Percentiles rank a stretch among this genome's conserved stretches.
These are phyloP conservation scores for Platypus cylindrus DNA, from an alignment of 2,888 invertebrate species.

Conservation along the genomic window DNA sequence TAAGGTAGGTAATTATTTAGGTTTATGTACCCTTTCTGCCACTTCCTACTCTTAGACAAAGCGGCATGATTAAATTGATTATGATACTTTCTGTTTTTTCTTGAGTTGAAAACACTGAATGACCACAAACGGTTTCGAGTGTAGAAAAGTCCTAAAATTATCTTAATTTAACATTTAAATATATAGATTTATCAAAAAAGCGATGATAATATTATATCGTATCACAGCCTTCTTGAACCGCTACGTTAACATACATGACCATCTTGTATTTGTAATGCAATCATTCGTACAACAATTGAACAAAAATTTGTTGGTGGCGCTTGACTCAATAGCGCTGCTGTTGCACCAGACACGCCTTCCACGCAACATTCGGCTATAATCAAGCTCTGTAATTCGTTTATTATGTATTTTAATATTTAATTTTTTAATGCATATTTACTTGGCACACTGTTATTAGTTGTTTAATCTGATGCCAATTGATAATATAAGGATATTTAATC, in stretches of 20 bases:
- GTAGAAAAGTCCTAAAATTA: conserved; percentile 68
- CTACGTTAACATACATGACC: conserved; percentile 53
- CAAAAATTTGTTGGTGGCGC: conserved; percentile 92
- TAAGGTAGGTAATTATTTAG: no score
- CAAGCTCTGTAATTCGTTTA: conserved; percentile 45
- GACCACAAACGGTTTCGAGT: conserved; percentile 90
- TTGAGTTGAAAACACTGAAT: conserved; percentile 74
- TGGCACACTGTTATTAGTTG: conserved; percentile 74
- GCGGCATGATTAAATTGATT: conserved; percentile 90
- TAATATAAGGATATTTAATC: conserved; percentile 85
- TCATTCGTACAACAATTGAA: conserved; percentile 87
- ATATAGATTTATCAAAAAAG: neutral
- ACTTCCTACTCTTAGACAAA: conserved; percentile 89
- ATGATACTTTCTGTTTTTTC: conserved; percentile 93
- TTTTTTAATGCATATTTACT: conserved; percentile 41
- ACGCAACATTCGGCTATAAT: conserved; percentile 66
- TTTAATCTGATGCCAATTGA: conserved; percentile 92
- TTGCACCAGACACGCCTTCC: conserved; percentile 67
- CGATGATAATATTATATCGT: neutral
- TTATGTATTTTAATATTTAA: neutral
- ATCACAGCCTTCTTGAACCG: neutral
- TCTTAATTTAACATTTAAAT: neutral
- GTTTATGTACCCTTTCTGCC: conserved; percentile 94
- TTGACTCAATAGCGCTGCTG: conserved; percentile 77
- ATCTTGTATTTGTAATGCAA: conserved; percentile 89